Conservation (phyloP, 2,888 invertebrate genomes). For the Chymomyza amoena region DNA sequence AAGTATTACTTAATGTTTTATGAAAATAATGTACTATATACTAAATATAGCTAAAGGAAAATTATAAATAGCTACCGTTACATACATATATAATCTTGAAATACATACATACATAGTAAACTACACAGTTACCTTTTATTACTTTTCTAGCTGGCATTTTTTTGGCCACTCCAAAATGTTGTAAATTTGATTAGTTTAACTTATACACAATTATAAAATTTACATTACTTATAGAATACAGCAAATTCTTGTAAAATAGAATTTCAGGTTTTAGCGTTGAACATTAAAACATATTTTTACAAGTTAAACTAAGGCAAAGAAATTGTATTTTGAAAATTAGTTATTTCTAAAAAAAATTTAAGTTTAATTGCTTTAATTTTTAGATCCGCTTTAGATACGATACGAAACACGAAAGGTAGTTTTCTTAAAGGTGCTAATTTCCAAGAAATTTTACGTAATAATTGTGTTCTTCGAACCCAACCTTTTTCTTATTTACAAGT, state of each 20-base stretch:
- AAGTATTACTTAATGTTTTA: neutral
- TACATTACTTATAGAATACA: constrained; percentile 12
- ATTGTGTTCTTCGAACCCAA: neutral
- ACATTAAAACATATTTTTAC: too few relatives aligned
- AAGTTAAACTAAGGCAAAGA: too few relatives aligned
- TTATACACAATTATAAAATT: constrained; percentile 11
- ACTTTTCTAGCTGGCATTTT: constrained; percentile 2
- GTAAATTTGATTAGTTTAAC: constrained; percentile 11
- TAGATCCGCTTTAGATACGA: too few relatives aligned
- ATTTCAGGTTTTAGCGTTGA: neutral
- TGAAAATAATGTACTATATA: constrained; percentile 24
- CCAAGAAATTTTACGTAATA: too few relatives aligned
- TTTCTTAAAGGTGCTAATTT: too few relatives aligned
- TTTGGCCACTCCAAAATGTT: constrained; percentile 23
- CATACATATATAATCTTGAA: constrained; percentile 31
- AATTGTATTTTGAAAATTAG: too few relatives aligned
- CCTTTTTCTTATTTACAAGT: constrained; percentile 11
- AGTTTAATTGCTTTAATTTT: too few relatives aligned
- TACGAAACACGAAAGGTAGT: too few relatives aligned
- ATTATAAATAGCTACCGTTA: constrained; percentile 7
- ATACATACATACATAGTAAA: constrained; percentile 26
- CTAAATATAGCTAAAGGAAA: constrained; percentile 4
- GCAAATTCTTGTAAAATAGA: constrained; percentile 23
- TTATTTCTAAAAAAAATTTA: too few relatives aligned
- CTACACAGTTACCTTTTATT: constrained; percentile 25